Evolutionary conservation across 2,797 vertebrate genomes (phyloP).

Genomic region (Coracias cyanogaster): DNA sequence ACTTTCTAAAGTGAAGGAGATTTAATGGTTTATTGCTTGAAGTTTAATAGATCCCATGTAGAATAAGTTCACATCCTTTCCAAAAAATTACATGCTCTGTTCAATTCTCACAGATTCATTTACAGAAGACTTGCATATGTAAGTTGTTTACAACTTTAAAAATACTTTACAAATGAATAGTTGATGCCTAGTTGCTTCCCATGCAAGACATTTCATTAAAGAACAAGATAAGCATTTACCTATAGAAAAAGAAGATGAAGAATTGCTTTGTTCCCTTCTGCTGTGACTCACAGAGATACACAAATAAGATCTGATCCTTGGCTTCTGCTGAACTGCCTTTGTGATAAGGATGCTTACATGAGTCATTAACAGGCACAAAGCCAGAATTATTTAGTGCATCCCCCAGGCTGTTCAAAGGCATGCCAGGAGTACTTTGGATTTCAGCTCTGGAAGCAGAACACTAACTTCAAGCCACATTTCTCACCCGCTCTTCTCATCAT

Average conservation of each 20-base stretch:
- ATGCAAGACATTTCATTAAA: not conserved
- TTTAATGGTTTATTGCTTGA: not conserved
- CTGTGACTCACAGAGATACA: not conserved
- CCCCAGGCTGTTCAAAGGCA: not conserved
- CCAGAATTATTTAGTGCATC: not conserved
- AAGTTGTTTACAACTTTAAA: not conserved
- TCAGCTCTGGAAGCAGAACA: slow-evolving; percentile 9
- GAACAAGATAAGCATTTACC: not conserved
- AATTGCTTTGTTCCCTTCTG: not conserved
- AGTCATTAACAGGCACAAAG: not conserved
- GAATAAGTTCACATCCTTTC: not conserved
- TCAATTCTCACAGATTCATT: not conserved
- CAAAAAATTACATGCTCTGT: not conserved
- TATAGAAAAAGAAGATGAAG: not conserved
- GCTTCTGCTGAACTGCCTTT: not conserved
- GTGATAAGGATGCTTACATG: not conserved
- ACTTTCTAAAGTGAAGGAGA: not conserved
- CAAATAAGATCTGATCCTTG: not conserved
- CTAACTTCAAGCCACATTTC: not conserved
- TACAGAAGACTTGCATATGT: not conserved
- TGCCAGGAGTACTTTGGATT: slow-evolving; percentile 12
- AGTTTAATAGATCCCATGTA: not conserved
- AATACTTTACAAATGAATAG: not conserved
- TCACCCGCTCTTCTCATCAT: not conserved
- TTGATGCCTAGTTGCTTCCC: not conserved